A percentile compares a stretch with the other conserved stretches of the same genome.
Evolutionary conservation across 1,140 invertebrate species (phyloP).

Genomic region (Patella vulgata): DNA sequence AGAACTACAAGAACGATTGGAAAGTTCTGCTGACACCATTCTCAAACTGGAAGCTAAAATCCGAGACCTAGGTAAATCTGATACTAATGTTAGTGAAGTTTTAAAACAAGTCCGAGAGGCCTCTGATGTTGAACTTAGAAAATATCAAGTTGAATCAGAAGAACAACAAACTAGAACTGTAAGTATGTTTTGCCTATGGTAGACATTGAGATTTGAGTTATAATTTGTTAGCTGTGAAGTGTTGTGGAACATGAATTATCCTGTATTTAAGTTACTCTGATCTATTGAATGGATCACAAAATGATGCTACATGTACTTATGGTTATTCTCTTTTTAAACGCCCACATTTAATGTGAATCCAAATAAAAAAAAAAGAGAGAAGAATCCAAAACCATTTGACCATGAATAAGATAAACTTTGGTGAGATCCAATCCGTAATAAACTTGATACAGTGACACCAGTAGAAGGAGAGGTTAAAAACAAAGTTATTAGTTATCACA

Average conservation of each 20-base stretch:
- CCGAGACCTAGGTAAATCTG: slow-evolving; percentile 38
- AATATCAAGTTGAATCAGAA: slow-evolving; percentile 50
- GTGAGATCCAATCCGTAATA: too few species aligned
- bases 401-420: too few species aligned
- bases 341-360: too few species aligned
- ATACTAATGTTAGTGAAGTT: slow-evolving; percentile 39
- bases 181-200: slow-evolving; percentile 19
- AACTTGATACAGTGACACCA: too few species aligned
- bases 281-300: too few species aligned
- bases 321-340: too few species aligned
- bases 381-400: too few species aligned
- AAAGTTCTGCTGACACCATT: slow-evolving; percentile 45
- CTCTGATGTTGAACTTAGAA: slow-evolving; percentile 44
- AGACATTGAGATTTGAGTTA: not conserved
- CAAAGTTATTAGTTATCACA: too few species aligned
- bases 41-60: slow-evolving; percentile 45
- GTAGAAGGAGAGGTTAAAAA: too few species aligned
- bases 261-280: not conserved
- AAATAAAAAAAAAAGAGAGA: too few species aligned
- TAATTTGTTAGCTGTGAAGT: not conserved
- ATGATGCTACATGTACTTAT: too few species aligned
- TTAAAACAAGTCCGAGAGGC: slow-evolving; percentile 47
- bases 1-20: slow-evolving; percentile 42
- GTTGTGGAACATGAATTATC: not conserved
- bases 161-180: slow-evolving; percentile 48